phyloP scores from a whole-genome alignment of 2,113 vertebrate genomes.

The Bubo blakistoni region DNA sequence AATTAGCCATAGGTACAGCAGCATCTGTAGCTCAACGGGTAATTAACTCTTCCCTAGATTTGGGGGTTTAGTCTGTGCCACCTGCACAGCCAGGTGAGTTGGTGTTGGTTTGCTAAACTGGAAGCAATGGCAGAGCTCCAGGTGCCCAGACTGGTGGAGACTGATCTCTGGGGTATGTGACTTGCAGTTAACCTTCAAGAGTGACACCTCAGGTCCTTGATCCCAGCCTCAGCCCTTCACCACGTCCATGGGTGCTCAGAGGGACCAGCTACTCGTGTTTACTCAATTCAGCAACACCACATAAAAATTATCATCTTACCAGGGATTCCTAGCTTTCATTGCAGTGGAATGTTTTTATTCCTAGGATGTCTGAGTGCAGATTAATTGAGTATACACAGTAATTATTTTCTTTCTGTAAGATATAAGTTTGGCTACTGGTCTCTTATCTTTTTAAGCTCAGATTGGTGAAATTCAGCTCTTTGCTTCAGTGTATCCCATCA shows the following conservation, averaged over 20 bases:
- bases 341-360: background rate
- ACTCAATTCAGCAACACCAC: background rate
- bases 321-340: background rate
- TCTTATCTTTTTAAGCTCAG: background rate
- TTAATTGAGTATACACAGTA: background rate
- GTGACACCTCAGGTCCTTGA: no score
- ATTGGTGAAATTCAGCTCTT: background rate
- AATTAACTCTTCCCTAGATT: background rate
- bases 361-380: background rate
- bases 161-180: fast-evolving
- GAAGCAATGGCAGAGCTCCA: background rate
- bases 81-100: background rate
- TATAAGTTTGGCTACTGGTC: background rate
- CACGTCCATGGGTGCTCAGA: fast-evolving
- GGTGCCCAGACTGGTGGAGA: background rate
- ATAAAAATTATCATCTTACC: fast-evolving
- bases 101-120: background rate
- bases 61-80: background rate
- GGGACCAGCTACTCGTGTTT: background rate
- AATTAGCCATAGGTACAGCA: background rate
- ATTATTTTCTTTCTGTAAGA: background rate
- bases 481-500: background rate
- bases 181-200: background rate
- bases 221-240: background rate
- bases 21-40: fast-evolving